Percentiles rank a stretch among this genome's conserved stretches.
Evolutionary conservation across 2,113 vertebrate genomes (phyloP).

Genomic region (Steatornis caripensis): DNA sequence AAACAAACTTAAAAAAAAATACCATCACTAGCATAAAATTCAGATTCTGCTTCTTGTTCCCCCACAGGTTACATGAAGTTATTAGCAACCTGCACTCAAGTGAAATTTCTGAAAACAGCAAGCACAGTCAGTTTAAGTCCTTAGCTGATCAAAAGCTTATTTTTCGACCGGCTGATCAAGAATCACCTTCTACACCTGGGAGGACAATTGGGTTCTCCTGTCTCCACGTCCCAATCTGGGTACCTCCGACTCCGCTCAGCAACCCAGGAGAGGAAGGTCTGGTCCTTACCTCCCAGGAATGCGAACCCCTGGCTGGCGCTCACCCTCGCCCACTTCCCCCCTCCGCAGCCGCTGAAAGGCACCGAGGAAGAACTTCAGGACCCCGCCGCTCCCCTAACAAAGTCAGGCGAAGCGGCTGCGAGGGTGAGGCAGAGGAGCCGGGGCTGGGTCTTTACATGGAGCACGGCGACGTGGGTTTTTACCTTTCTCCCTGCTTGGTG

Average conservation of each 20-base stretch:
- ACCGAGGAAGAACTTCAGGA: not conserved
- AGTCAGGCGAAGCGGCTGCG: not conserved
- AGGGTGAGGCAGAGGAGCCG: not conserved
- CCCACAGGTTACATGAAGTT: not conserved
- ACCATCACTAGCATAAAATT: not conserved
- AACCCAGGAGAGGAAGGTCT: not conserved
- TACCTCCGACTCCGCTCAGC: not conserved
- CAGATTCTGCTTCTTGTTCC: constrained; percentile 1
- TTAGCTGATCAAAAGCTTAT: not conserved
- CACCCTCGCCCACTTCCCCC: not conserved
- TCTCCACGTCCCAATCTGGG: not conserved
- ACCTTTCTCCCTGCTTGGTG: constrained; percentile 87
- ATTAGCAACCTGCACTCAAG: not conserved
- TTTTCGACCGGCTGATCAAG: not conserved
- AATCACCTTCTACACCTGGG: not conserved
- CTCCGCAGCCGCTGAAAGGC: not conserved
- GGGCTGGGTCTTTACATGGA: not conserved
- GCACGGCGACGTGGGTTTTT: not conserved
- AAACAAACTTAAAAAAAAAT: constrained; percentile 28
- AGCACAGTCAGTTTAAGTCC: not conserved
- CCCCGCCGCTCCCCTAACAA: not conserved
- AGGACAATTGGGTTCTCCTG: not conserved
- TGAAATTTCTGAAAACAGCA: not conserved
- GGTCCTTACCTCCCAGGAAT: not conserved
- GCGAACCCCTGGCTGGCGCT: not conserved